Conservation (phyloP, 2,888 invertebrate genomes). For the Patella ulyssiponensis region DNA sequence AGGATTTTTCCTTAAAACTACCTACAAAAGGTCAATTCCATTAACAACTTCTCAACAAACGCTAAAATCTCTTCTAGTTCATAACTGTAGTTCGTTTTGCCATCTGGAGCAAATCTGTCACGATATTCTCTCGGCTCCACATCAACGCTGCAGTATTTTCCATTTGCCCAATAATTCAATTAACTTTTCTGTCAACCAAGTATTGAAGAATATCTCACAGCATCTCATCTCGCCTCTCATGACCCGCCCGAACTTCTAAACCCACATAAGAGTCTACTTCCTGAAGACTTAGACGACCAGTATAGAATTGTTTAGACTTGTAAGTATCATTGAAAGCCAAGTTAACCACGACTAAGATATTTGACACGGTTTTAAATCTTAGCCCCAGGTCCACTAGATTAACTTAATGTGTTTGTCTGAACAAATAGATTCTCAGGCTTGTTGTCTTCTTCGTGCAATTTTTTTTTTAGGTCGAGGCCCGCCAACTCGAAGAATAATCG, state of each 20-base stretch:
- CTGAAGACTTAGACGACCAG: background rate
- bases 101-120: slow-evolving; percentile 3
- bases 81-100: background rate
- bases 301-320: background rate
- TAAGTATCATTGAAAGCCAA: slow-evolving; percentile 7
- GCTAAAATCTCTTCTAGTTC: too few species aligned
- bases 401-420: too few species aligned
- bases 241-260: slow-evolving; percentile 6
- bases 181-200: background rate
- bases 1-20: too few species aligned
- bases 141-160: background rate
- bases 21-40: too few species aligned
- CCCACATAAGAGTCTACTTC: slow-evolving; percentile 13
- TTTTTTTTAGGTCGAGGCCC: too few species aligned
- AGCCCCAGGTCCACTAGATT: background rate
- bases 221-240: background rate
- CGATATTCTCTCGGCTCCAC: background rate
- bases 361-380: background rate
- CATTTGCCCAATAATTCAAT: slow-evolving; percentile 4
- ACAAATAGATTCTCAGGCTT: too few species aligned
- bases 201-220: background rate
- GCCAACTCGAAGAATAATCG: too few species aligned
- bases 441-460: too few species aligned
- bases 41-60: too few species aligned
- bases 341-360: slow-evolving; percentile 5